Conservation (phyloP, 2,797 vertebrate species). For the Otus scops region DNA sequence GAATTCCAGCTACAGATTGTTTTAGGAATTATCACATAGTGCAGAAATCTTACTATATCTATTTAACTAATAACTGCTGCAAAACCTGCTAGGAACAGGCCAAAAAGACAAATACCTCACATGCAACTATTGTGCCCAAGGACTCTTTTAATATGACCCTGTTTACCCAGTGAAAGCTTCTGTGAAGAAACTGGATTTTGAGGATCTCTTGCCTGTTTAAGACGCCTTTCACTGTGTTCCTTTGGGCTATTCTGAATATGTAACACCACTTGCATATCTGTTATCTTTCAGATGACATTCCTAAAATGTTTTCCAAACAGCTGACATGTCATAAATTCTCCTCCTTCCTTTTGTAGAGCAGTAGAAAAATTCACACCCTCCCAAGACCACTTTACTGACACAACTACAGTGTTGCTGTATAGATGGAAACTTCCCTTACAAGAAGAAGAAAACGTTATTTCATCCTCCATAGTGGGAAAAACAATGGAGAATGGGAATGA, state of each 20-base stretch:
- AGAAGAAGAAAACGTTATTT: not conserved
- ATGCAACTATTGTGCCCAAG: not conserved
- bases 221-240: not conserved
- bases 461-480: not conserved
- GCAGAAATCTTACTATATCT: not conserved
- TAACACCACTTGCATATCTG: conserved; percentile 26
- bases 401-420: not conserved
- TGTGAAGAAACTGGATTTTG: not conserved
- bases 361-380: not conserved
- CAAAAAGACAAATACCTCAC: not conserved
- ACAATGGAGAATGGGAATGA: not conserved
- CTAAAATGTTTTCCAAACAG: conserved; percentile 42
- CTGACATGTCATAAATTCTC: conserved; percentile 41
- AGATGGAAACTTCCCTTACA: not conserved
- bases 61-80: not conserved
- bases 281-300: conserved; percentile 50
- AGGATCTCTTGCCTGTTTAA: not conserved
- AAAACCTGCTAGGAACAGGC: not conserved
- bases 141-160: not conserved
- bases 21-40: not conserved
- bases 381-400: not conserved
- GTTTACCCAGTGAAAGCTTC: conserved; percentile 20
- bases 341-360: not conserved
- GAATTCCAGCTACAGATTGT: not conserved
- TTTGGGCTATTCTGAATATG: conserved; percentile 40